Conservation (phyloP, 2,113 vertebrate species). For the Gallinago media region DNA sequence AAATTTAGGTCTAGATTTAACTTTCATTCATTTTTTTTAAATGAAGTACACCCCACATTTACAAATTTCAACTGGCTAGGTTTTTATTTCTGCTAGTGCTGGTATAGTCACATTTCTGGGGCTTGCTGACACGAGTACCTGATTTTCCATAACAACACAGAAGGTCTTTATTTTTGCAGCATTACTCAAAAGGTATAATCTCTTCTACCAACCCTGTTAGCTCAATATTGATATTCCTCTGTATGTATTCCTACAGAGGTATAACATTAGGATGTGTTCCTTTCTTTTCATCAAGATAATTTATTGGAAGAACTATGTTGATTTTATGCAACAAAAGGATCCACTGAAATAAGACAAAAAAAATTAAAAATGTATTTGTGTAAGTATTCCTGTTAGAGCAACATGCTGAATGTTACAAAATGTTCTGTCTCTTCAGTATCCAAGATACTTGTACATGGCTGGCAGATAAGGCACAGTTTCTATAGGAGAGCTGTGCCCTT, state of each 20-base stretch:
- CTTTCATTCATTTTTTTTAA: not conserved
- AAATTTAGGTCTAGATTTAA: not conserved
- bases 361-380: not conserved
- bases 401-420: not conserved
- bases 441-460: not conserved
- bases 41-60: not conserved
- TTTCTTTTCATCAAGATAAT: not conserved
- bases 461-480: not conserved
- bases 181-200: not conserved
- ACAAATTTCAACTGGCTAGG: not conserved
- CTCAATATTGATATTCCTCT: not conserved
- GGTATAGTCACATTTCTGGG: not conserved
- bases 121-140: not conserved
- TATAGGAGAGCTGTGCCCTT: not conserved
- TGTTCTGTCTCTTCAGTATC: not conserved
- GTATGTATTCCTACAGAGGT: not conserved
- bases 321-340: not conserved
- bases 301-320: not conserved
- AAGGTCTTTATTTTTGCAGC: conserved; percentile 6
- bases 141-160: not conserved
- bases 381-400: not conserved
- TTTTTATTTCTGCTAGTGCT: conserved; percentile 1
- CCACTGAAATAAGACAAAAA: not conserved
- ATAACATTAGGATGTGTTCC: not conserved
- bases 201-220: not conserved